Base-by-base conservation (phyloP, 2,113 vertebrate species). In the Otis tarda region DNA sequence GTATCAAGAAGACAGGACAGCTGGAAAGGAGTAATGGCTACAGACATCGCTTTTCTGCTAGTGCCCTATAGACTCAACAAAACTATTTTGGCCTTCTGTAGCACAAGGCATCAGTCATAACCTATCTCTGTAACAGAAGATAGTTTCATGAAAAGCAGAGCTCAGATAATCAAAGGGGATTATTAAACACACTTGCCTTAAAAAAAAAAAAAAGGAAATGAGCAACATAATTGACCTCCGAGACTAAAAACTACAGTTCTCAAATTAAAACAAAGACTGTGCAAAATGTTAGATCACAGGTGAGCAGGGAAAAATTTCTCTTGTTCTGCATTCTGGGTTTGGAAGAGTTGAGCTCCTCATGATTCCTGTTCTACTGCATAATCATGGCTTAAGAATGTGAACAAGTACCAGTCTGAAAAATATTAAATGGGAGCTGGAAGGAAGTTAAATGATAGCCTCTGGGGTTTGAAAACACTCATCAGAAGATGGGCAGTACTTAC, bases 1-100 rank as follows among this genome's bases (percentile, higher is more conserved):
- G 33, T 37, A 71, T 61, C 49, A 80, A 73, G 81, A 91, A 89
- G 91, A 92, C 81, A 95, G 87, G 67, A 85, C 65, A 94, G 81
- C 91, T 79, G 81, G 91, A 82, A 94, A 80, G 12, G 10, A 87
- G n/a, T 50, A 84, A 71, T 49, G 55, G 14, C 61, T 80, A 69
- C 28, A 76, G 67, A 13, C 89, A 90, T 23, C 88, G 21, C 31
- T 91, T 20, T 53, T 85, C 87, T 61, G 30, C 45, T 85, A 64
- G 31, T 31, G 25, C 55, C 10, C 57, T 83, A 31, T 10, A 76
- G 77, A 75, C 45, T 89, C 35, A 93, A 14, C 5, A 91, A 89
- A 93, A 79, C 41, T 90, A 83, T 69, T 87, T 87, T 77, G 53
- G 27, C 70, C 45, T 87, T 87, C 50, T 80, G 37, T 30, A 90